These are phyloP conservation scores for Drosophila maculinotata DNA, from an alignment of 2,888 invertebrate species.

Conservation along the genomic window DNA sequence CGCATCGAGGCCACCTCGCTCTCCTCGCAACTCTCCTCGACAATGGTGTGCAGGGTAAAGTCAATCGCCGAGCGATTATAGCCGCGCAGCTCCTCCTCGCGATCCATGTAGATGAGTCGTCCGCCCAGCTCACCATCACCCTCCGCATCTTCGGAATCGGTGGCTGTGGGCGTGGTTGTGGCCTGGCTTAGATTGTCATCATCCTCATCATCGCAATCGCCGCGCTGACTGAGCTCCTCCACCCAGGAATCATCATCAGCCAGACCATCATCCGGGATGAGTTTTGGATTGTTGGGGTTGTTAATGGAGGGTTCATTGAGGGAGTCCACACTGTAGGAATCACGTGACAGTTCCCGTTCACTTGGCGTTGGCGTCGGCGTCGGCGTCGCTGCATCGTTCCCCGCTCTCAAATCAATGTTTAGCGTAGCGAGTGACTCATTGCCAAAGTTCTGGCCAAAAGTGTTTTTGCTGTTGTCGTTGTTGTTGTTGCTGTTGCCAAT, in stretches of 20 bases:
- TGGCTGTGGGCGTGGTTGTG: constrained; percentile 85
- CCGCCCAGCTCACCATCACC: constrained; percentile 83
- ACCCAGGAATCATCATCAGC: constrained; percentile 97
- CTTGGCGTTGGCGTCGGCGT: constrained; percentile 52
- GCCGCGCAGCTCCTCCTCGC: constrained; percentile 93
- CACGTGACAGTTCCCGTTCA: constrained; percentile 65
- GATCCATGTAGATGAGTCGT: constrained; percentile 87
- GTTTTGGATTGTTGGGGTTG: constrained; percentile 23
- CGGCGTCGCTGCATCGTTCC: constrained; percentile 45
- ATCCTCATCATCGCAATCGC: constrained; percentile 86
- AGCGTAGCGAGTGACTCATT: constrained; percentile 59
- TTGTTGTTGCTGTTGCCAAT: constrained; percentile 40
- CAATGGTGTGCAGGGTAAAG: constrained; percentile 96
- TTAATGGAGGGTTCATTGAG: constrained; percentile 51
- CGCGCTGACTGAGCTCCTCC: constrained; percentile 93
- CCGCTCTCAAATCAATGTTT: constrained; percentile 29
- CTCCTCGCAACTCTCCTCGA: constrained; percentile 97
- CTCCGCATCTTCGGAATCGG: constrained; percentile 83
- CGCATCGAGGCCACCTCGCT: constrained; percentile 91
- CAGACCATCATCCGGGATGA: constrained; percentile 92
- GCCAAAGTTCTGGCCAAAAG: constrained; percentile 67
- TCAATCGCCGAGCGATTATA: constrained; percentile 93
- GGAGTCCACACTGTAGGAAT: constrained; percentile 72
- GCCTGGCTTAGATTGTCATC: constrained; percentile 80
- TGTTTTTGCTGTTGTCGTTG: constrained; percentile 40